Evolutionary conservation across 2,113 vertebrate species (phyloP).

Genomic region (Phocoena sinus): DNA sequence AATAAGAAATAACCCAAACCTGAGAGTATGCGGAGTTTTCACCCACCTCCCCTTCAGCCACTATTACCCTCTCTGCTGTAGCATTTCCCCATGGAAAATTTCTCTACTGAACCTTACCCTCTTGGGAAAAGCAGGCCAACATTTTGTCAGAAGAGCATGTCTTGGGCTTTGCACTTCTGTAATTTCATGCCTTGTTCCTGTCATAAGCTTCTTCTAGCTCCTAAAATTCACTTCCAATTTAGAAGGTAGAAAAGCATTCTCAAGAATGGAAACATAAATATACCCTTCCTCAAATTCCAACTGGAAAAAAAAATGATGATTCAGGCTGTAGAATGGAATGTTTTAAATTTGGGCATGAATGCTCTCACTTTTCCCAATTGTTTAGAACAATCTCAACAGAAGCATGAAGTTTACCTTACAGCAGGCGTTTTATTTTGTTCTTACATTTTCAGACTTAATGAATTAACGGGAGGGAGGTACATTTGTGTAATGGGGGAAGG

Average conservation of each 20-base stretch:
- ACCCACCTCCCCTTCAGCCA: not conserved
- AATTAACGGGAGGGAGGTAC: not conserved
- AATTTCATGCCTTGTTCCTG: constrained; percentile 62
- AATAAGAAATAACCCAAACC: not conserved
- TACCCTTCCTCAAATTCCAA: not conserved
- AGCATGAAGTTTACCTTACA: not conserved
- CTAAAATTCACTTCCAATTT: constrained; percentile 58
- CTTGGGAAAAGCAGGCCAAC: constrained; percentile 1
- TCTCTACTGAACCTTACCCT: not conserved
- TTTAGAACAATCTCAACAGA: not conserved
- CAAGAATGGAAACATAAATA: constrained; percentile 31
- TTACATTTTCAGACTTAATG: not conserved
- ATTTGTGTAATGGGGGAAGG: not conserved
- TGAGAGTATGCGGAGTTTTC: not conserved
- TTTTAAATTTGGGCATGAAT: not conserved
- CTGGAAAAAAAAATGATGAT: constrained; percentile 16
- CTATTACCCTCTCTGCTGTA: no score
- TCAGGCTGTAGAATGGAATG: not conserved
- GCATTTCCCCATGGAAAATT: constrained; percentile 39
- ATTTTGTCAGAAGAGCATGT: constrained; percentile 32
- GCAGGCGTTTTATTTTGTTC: not conserved
- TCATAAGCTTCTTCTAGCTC: constrained; percentile 44
- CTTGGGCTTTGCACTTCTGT: constrained; percentile 55
- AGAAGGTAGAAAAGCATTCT: constrained; percentile 12
- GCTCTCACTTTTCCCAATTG: not conserved